A percentile compares a stretch with the other conserved stretches of the same genome.
Conservation (phyloP, 2,113 vertebrate genomes). For the Trematomus loennbergii region DNA sequence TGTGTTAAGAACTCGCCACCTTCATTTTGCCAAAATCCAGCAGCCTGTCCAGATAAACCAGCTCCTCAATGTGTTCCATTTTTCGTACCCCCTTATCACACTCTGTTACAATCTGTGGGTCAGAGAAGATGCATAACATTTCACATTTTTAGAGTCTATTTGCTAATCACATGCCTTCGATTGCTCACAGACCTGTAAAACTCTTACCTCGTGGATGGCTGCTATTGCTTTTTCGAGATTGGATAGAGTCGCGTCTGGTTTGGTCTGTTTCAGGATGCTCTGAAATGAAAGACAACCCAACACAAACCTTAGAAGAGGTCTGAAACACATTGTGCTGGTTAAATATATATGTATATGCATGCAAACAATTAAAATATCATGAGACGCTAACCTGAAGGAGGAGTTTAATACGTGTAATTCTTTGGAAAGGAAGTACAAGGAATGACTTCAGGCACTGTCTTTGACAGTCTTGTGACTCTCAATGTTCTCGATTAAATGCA, state of each 20-base stretch:
- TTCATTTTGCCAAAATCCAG: constrained; percentile 83
- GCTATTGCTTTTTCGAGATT: constrained; percentile 73
- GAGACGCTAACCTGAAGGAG: constrained; percentile 80
- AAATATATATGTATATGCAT: neutral
- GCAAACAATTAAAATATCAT: neutral
- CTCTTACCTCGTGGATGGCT: constrained; percentile 79
- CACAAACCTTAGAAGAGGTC: neutral
- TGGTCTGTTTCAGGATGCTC: constrained; percentile 80
- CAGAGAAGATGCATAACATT: neutral
- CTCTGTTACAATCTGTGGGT: constrained; percentile 76
- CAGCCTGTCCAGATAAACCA: constrained; percentile 81
- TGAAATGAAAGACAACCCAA: constrained; percentile 49
- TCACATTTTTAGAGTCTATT: neutral
- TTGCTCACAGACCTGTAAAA: neutral
- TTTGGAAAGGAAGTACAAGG: constrained; percentile 87
- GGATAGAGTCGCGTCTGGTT: constrained; percentile 32
- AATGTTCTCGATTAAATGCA: constrained; percentile 75
- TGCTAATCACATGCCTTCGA: too few relatives aligned
- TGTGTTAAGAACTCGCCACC: constrained; percentile 58
- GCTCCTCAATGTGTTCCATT: constrained; percentile 84
- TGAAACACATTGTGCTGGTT: too few relatives aligned
- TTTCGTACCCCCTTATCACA: constrained; percentile 77
- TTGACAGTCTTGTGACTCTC: constrained; percentile 82
- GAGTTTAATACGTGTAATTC: constrained; percentile 85
- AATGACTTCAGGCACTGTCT: constrained; percentile 86